Conservation (phyloP, 2,797 vertebrate genomes). For the Micropoecilia bifurca region DNA sequence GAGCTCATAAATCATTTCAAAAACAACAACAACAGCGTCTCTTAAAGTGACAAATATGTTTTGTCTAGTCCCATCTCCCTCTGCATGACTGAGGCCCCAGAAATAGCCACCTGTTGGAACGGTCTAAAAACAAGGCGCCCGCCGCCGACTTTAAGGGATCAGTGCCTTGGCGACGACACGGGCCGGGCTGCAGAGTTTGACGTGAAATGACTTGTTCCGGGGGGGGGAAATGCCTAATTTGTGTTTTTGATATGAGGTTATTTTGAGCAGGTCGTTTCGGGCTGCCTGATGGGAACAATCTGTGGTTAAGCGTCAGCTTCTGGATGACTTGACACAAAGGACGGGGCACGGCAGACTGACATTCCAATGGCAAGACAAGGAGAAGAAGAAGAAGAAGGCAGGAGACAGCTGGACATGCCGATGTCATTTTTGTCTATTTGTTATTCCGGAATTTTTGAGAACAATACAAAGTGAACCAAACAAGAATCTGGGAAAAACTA, state of each 20-base stretch:
- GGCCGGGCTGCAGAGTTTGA: constrained; percentile 38
- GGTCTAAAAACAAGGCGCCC: constrained; percentile 5
- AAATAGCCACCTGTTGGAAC: constrained; percentile 25
- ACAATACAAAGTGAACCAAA: constrained; percentile 23
- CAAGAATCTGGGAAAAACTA: background rate
- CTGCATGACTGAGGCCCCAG: constrained; percentile 28
- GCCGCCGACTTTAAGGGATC: constrained; percentile 1
- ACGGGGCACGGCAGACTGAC: constrained; percentile 39
- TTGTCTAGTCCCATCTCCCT: constrained; percentile 34
- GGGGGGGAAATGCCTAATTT: constrained; percentile 42
- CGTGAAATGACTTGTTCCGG: constrained; percentile 45
- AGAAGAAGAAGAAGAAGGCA: constrained; percentile 12
- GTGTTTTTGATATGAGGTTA: constrained; percentile 61
- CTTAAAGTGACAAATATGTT: constrained; percentile 46
- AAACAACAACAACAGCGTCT: constrained; percentile 26
- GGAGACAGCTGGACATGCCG: constrained; percentile 17
- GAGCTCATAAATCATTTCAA: constrained; percentile 36
- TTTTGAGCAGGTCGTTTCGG: constrained; percentile 59
- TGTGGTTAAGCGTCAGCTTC: constrained; percentile 55
- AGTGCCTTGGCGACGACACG: background rate
- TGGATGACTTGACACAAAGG: constrained; percentile 65
- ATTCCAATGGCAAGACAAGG: constrained; percentile 29
- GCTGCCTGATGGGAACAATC: constrained; percentile 24
- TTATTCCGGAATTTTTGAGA: constrained; percentile 28
- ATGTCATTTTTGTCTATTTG: constrained; percentile 29